These are phyloP conservation scores for Paramormyrops hopkinsi DNA, from an alignment of 2,797 vertebrate species.

Conservation along the genomic window DNA sequence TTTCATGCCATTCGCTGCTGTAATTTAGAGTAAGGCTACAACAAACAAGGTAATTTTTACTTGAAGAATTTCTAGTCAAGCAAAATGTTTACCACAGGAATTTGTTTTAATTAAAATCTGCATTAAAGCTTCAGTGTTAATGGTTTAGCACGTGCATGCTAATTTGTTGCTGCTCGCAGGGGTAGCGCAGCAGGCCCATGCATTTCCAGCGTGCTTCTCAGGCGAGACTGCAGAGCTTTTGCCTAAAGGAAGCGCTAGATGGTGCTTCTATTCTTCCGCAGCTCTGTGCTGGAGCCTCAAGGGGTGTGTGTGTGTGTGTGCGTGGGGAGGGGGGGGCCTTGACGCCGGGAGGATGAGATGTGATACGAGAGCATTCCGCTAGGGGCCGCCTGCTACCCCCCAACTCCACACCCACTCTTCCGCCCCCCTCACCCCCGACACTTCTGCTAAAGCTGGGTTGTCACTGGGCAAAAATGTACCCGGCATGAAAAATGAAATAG, in stretches of 20 bases:
- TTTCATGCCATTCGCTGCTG: slow-evolving; percentile 23
- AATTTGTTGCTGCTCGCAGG: not conserved
- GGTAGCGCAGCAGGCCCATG: not conserved
- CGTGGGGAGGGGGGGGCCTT: not conserved
- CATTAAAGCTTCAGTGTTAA: not conserved
- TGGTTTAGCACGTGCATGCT: not conserved
- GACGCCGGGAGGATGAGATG: slow-evolving; percentile 32
- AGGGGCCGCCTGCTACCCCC: not conserved
- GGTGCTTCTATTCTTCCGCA: slow-evolving; percentile 82
- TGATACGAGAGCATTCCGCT: slow-evolving; percentile 22
- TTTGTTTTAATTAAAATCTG: not conserved
- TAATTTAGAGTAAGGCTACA: slow-evolving; percentile 23
- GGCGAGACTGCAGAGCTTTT: slow-evolving; percentile 55
- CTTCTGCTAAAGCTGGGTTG: not conserved
- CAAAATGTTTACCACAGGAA: not conserved
- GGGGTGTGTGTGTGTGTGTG: slow-evolving; percentile 31
- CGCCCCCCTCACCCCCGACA: not conserved
- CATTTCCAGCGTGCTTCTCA: not conserved
- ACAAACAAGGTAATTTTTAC: slow-evolving; percentile 28
- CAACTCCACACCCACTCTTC: not conserved
- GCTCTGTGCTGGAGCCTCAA: slow-evolving; percentile 45
- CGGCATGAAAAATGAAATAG: not conserved
- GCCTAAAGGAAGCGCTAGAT: slow-evolving; percentile 84
- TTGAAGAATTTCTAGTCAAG: slow-evolving; percentile 20
- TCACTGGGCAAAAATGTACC: not conserved